These are phyloP conservation scores for Platycnemis pennipes DNA, from an alignment of 2,888 invertebrate species.

Conservation along the genomic window DNA sequence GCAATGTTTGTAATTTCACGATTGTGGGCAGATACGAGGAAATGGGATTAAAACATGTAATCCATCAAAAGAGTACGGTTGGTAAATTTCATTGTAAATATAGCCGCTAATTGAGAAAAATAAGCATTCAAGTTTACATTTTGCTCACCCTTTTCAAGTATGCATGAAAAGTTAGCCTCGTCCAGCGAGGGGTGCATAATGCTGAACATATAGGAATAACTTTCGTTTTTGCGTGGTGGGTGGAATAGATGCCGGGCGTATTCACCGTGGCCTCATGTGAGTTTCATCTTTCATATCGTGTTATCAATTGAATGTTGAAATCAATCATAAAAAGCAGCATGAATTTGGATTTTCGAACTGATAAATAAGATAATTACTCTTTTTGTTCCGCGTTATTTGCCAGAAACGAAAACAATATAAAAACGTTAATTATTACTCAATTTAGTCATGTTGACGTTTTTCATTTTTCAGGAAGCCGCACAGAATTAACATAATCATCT, in stretches of 20 bases:
- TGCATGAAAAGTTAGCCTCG: background rate
- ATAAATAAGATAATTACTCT: background rate
- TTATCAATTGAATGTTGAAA: background rate
- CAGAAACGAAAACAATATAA: background rate
- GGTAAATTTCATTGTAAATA: background rate
- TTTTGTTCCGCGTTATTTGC: background rate
- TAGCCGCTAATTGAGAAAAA: background rate
- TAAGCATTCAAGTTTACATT: background rate
- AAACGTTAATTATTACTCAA: background rate
- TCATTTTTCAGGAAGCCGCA: background rate
- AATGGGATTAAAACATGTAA: background rate
- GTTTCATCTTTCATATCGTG: background rate
- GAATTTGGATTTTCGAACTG: background rate
- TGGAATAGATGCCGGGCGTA: background rate
- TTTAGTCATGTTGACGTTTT: background rate
- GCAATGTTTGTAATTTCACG: background rate
- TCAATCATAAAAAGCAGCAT: background rate
- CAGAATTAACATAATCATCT: background rate
- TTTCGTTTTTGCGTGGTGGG: background rate
- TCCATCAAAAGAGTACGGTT: background rate
- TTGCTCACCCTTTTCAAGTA: background rate
- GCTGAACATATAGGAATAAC: background rate
- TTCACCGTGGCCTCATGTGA: background rate
- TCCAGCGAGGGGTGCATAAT: background rate
- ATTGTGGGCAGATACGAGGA: background rate